Conservation (phyloP, 2,797 vertebrate species). For the Calcarius lapponicus region DNA sequence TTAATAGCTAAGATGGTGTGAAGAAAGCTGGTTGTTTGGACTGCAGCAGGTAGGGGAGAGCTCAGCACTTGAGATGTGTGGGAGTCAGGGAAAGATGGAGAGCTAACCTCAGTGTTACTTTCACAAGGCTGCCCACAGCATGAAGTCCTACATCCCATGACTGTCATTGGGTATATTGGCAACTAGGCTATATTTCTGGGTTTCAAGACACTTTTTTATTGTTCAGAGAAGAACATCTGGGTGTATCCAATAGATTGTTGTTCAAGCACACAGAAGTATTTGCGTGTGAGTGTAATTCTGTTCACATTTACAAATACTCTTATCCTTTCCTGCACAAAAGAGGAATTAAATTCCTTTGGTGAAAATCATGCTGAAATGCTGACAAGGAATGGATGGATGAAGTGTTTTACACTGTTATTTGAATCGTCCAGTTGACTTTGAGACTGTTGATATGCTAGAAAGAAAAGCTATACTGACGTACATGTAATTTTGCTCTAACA, state of each 20-base stretch:
- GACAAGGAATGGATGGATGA: not conserved
- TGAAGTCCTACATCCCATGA: not conserved
- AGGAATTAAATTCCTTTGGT: not conserved
- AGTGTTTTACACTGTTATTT: not conserved
- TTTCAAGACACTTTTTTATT: not conserved
- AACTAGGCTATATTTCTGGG: not conserved
- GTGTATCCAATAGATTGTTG: not conserved
- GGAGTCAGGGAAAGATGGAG: not conserved
- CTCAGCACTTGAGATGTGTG: accelerated
- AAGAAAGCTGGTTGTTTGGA: not conserved
- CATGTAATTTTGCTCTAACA: not conserved
- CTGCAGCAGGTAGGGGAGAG: not conserved
- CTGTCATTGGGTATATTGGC: not conserved
- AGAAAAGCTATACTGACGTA: not conserved
- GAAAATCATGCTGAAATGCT: not conserved
- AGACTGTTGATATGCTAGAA: not conserved
- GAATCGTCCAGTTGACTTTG: not conserved
- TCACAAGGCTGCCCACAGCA: not conserved
- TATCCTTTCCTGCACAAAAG: not conserved
- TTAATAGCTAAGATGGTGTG: not conserved
- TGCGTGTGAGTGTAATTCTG: not conserved
- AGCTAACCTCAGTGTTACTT: not conserved
- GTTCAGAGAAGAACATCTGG: not conserved
- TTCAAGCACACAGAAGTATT: not conserved
- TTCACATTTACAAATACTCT: not conserved